Base-by-base conservation (phyloP, 2,797 vertebrate species). In the Mus minutoides region DNA sequence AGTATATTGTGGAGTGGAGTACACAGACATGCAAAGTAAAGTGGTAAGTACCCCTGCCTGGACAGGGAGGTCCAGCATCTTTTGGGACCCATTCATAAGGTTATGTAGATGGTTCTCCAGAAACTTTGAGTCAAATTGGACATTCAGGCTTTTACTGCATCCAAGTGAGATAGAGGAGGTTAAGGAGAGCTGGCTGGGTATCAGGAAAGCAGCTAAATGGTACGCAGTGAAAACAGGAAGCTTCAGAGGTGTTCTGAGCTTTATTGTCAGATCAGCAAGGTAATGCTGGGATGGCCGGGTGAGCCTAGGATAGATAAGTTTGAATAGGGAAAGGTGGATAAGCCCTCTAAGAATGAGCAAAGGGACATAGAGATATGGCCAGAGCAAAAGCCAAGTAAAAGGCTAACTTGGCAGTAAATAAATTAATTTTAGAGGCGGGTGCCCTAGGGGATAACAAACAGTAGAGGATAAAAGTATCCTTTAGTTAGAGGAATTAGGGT, bases 1-100 rank as follows among this genome's bases (percentile, higher is more conserved):
- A 99, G 80, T 98, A 99, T 98, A 99, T 99, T 24, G 98, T 99
- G 60, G 99, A 99, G 97, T 99, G 99, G 99, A 99, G 99, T 98
- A 98, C 99, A 98, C 99, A 99, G 98, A 99, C 99, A 0, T 99
- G 99, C 97, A 99, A 99, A 99, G 99, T 99, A 0, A 99, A 99
- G 95, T 99, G 99, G 99, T 99, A 76, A 99, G 98, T 96, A 73
- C n/a, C 24, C 2, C 64, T 83, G 4, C 2, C 9, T 95, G 77
- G 0, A 0, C 0, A 52, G 7, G 24, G 56, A 84, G n/a, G 58
- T 2, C 62, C 13, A 22, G 7, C 79, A 54, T 43, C 9, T 37
- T 94, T 9, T 37, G 64, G 43, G 56, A 37, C 19, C 40, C 6
- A 29, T 26, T 21, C 77, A 19, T 69, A 56, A 83, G 24, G 10